Conservation (phyloP, 1,140 invertebrate species). For the Lutraria rhynchaena region DNA sequence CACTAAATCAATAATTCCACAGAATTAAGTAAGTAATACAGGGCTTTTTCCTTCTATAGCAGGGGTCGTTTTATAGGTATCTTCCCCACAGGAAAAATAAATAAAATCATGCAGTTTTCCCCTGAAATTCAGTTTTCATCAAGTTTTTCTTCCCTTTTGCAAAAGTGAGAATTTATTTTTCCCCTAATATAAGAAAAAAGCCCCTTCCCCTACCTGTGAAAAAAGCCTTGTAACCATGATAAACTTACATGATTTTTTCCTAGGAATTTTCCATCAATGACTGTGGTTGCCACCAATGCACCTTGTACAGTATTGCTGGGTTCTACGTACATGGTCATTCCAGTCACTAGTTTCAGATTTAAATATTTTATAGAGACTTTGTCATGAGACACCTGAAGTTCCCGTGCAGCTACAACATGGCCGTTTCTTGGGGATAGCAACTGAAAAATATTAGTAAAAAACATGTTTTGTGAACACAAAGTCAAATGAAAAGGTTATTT, state of each 20-base stretch:
- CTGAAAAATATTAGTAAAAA: too few relatives aligned
- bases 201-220: too few relatives aligned
- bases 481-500: too few relatives aligned
- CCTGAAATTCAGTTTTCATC: too few relatives aligned
- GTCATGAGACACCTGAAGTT: slow-evolving; percentile 95
- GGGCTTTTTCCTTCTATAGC: too few relatives aligned
- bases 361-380: slow-evolving; percentile 92
- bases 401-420: slow-evolving; percentile 93
- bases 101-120: neutral
- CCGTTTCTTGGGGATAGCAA: slow-evolving; percentile 93
- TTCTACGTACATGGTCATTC: slow-evolving; percentile 93
- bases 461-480: too few relatives aligned
- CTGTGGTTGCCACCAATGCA: slow-evolving; percentile 90
- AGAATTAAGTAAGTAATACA: too few relatives aligned
- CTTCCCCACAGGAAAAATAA: neutral
- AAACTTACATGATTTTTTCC: slow-evolving; percentile 91
- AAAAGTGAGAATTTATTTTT: neutral
- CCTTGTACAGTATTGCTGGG: slow-evolving; percentile 86
- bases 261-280: slow-evolving; percentile 91
- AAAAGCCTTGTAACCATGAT: too few relatives aligned
- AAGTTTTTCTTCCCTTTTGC: too few relatives aligned
- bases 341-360: slow-evolving; percentile 94
- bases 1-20: too few relatives aligned
- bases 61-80: neutral
- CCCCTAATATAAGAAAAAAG: too few relatives aligned